A percentile compares a stretch with the other conserved stretches of the same genome.
Evolutionary conservation across 2,888 invertebrate species (phyloP).

Genomic region (Drosophila bunnanda): DNA sequence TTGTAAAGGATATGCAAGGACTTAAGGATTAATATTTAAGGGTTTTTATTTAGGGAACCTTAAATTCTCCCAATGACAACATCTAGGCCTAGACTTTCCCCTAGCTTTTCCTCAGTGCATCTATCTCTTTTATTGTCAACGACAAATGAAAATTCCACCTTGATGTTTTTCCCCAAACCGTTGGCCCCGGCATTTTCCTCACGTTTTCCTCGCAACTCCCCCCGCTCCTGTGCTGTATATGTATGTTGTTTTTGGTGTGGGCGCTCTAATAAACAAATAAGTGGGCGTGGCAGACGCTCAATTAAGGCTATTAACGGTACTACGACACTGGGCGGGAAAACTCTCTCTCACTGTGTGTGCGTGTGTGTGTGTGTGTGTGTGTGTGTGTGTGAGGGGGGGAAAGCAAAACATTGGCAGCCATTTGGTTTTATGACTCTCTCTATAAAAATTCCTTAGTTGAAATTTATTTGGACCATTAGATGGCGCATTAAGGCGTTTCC

Average conservation of each 20-base stretch:
- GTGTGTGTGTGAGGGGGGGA: neutral
- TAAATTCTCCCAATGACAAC: too few relatives aligned
- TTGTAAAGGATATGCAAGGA: neutral
- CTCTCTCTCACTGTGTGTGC: neutral
- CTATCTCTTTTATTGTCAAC: conserved; percentile 66
- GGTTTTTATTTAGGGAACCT: too few relatives aligned
- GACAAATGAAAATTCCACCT: conserved; percentile 78
- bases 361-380: neutral
- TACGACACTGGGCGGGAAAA: conserved; percentile 37
- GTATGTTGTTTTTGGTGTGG: conserved; percentile 43
- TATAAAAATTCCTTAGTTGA: conserved; percentile 81
- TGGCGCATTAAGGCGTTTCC: conserved; percentile 71
- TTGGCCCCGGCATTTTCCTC: conserved; percentile 6
- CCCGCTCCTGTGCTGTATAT: neutral
- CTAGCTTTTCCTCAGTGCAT: conserved; percentile 14
- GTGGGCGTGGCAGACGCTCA: conserved; percentile 76
- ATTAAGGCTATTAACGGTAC: conserved; percentile 79
- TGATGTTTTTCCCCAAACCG: conserved; percentile 51
- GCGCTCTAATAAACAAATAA: conserved; percentile 79
- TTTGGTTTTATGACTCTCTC: conserved; percentile 76
- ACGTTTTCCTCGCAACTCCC: conserved; percentile 11
- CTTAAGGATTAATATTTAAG: too few relatives aligned
- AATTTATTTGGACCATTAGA: conserved; percentile 79
- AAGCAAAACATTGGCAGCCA: conserved; percentile 72
- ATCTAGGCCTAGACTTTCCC: accelerated